Percentiles rank a stretch among this genome's conserved stretches.
Evolutionary conservation across 2,113 vertebrate species (phyloP).

Genomic region (Brienomyrus longianalis): DNA sequence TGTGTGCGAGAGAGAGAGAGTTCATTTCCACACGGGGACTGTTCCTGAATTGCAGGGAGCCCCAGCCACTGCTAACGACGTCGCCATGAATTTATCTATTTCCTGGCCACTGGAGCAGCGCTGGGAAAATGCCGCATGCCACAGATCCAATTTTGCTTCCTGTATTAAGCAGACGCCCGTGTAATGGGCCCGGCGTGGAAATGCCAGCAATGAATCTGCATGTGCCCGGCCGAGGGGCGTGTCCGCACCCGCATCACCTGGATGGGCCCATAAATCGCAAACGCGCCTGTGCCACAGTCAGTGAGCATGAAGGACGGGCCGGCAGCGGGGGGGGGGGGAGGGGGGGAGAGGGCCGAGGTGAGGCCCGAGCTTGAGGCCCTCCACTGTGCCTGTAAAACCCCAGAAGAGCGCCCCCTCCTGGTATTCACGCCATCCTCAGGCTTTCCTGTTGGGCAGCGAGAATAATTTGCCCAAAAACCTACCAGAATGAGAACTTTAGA

Average conservation of each 20-base stretch:
- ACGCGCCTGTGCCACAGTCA: conserved; percentile 50
- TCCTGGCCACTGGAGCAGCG: conserved; percentile 34
- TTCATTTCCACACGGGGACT: neutral
- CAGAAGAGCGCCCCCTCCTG: neutral
- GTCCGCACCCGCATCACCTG: conserved; percentile 61
- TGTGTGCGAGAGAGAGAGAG: neutral
- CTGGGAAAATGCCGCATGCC: conserved; percentile 39
- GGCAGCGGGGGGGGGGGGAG: too few relatives aligned
- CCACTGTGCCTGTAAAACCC: neutral
- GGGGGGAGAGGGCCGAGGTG: neutral
- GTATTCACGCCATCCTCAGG: neutral
- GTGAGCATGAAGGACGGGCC: conserved; percentile 63
- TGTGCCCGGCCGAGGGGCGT: conserved; percentile 34
- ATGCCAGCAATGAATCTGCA: conserved; percentile 57
- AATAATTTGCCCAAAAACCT: neutral
- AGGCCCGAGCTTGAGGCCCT: neutral
- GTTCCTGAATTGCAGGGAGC: conserved; percentile 14
- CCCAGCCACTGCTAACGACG: conserved; percentile 21
- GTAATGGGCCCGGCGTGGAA: conserved; percentile 44
- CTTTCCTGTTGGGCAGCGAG: neutral
- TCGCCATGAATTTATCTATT: conserved; percentile 40
- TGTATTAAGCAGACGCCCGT: conserved; percentile 44
- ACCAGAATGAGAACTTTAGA: neutral
- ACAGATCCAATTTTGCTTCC: conserved; percentile 45
- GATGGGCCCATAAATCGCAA: conserved; percentile 62